Evolutionary conservation across 2,113 vertebrate genomes (phyloP), one percentile per base, ranked within the genome.

Genomic region (Elephas maximus): DNA sequence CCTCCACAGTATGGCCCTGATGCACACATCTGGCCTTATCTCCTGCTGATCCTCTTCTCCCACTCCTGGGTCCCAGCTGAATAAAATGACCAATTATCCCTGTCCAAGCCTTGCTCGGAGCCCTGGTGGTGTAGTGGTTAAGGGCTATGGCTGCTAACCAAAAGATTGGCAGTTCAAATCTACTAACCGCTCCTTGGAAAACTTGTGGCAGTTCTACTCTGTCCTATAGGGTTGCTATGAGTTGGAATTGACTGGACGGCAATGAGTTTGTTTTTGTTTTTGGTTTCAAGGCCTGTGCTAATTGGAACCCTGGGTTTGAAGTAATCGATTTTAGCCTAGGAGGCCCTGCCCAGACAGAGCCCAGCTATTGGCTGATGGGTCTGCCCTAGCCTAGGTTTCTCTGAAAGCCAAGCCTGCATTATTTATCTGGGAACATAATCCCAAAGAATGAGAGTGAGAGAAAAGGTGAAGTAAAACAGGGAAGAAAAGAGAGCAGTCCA

Each of bases 381-480:
- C 76, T 79, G n/a, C 57, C 79, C 93, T 76, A 78, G 67, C 53
- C 62, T 85, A 73, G 28, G 48, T 95, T 88, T 90, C 65, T 92
- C 89, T 62, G 63, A 88, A 92, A 69, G 48, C 30, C 48, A 79
- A 88, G 73, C 14, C 24, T 41, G 41, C 94, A 57, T 88, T 48
- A 82, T 73, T 95, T 93, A 67, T 86, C 73, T 91, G 24, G 79
- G 8, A 91, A 71, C 41, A 74, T 21, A 88, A 62, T 48, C 45
- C 48, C 45, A 65, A 44, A n/a, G 24, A 71, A 28, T 60, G 48
- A 12, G 12, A 18, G 33, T 93, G 79, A 69, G 45, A 60, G 33
- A 57, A 88, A 90, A 23, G 28, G 2, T n/a, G 45, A 78, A 65
- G 20, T 69, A 30, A 76, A 30, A 6, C 11, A 88, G 26, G 51